These are phyloP conservation scores for Gobio gobio DNA, from an alignment of 2,113 vertebrate genomes.

Conservation along the genomic window DNA sequence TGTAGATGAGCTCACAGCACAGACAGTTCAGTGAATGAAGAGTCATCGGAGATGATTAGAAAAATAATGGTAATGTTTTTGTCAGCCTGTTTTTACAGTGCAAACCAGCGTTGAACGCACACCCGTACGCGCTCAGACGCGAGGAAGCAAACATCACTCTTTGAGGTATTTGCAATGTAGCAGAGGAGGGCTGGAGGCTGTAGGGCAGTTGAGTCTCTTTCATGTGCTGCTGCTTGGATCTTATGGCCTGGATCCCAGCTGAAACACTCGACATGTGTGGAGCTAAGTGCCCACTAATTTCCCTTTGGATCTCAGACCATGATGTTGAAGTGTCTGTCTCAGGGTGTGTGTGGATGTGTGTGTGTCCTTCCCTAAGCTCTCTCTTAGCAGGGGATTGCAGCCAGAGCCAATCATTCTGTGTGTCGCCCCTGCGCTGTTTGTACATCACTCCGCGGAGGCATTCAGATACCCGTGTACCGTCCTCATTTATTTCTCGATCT, in stretches of 20 bases:
- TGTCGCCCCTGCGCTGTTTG: conserved; percentile 44
- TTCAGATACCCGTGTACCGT: conserved; percentile 29
- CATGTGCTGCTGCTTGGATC: conserved; percentile 71
- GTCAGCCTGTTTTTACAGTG: conserved; percentile 5
- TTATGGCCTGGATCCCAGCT: conserved; percentile 66
- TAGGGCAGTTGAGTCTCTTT: conserved; percentile 66
- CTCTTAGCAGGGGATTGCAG: conserved; percentile 28
- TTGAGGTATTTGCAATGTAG: conserved; percentile 48
- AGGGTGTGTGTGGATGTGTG: conserved; percentile 41
- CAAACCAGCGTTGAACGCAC: background rate
- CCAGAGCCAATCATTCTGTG: conserved; percentile 36
- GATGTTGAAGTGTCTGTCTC: conserved; percentile 50
- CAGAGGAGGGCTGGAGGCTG: conserved; percentile 46
- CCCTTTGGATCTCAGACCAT: conserved; percentile 65
- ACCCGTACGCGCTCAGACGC: background rate
- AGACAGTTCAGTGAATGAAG: background rate
- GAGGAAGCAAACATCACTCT: conserved; percentile 38
- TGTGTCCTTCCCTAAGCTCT: conserved; percentile 35
- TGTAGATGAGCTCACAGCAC: conserved; percentile 17
- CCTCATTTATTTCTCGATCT: conserved; percentile 51
- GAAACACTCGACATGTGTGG: conserved; percentile 68
- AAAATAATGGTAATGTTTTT: conserved; percentile 13
- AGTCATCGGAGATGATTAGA: background rate
- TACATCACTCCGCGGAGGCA: conserved; percentile 42
- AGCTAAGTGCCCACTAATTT: conserved; percentile 75